phyloP scores from a whole-genome alignment of 2,888 invertebrate species.

The Octodonta nipae region DNA sequence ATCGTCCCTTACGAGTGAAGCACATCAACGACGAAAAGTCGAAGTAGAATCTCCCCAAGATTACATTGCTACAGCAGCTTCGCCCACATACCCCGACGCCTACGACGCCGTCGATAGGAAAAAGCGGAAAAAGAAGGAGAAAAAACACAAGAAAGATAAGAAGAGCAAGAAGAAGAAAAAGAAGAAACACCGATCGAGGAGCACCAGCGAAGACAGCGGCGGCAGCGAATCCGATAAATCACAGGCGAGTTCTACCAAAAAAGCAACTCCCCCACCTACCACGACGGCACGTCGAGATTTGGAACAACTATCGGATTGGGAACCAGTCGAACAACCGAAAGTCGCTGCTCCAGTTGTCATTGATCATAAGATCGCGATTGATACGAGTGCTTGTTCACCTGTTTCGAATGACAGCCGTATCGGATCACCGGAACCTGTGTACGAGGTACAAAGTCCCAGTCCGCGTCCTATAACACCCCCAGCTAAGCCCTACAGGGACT shows the following conservation, averaged over 20 bases:
- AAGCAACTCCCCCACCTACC: slow-evolving; percentile 17
- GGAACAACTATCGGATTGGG: slow-evolving; percentile 31
- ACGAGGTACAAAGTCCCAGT: slow-evolving; percentile 23
- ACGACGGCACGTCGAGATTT: not conserved
- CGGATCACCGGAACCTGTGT: slow-evolving; percentile 29
- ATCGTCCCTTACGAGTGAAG: slow-evolving; percentile 32
- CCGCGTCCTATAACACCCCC: slow-evolving; percentile 16
- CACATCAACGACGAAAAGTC: slow-evolving; percentile 30
- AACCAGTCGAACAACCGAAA: slow-evolving; percentile 13
- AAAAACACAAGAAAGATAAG: slow-evolving; percentile 53
- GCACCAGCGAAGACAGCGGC: slow-evolving; percentile 8
- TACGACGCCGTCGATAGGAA: slow-evolving; percentile 33
- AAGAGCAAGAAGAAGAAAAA: slow-evolving; percentile 62
- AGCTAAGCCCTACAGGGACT: slow-evolving; percentile 7
- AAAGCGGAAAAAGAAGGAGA: slow-evolving; percentile 47
- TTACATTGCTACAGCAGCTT: slow-evolving; percentile 15
- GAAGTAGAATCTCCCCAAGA: slow-evolving; percentile 26
- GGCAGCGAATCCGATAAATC: slow-evolving; percentile 12
- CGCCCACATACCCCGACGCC: slow-evolving; percentile 32
- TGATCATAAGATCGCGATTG: slow-evolving; percentile 19
- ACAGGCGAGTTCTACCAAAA: slow-evolving; percentile 7
- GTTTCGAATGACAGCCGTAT: slow-evolving; percentile 35
- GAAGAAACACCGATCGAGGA: slow-evolving; percentile 47
- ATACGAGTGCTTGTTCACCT: slow-evolving; percentile 32
- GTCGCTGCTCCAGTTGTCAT: slow-evolving; percentile 10